phyloP scores from a whole-genome alignment of 2,113 vertebrate species.

The Sturnira hondurensis region DNA sequence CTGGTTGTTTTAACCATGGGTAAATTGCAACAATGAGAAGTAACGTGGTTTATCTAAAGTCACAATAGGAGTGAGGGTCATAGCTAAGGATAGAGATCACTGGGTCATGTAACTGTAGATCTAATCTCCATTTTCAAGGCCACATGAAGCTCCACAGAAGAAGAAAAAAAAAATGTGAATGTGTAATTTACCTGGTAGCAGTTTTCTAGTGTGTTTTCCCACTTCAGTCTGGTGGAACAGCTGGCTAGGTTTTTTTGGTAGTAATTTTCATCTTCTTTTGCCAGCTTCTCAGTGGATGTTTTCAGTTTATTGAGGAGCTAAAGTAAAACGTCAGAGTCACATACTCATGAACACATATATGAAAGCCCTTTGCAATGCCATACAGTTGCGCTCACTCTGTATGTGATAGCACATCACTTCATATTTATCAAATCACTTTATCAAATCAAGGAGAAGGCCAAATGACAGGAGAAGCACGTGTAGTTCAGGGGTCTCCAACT shows the following conservation, averaged over 20 bases:
- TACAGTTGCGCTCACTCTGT: background rate
- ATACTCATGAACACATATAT: background rate
- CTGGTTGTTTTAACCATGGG: background rate
- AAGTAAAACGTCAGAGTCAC: slow-evolving; percentile 40
- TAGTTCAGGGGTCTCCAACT: background rate
- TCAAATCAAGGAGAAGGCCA: background rate
- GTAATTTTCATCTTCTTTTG: slow-evolving; percentile 88
- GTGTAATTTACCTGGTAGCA: slow-evolving; percentile 84
- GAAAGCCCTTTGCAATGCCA: background rate
- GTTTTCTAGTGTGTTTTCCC: slow-evolving; percentile 88
- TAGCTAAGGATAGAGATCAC: background rate
- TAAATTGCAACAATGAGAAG: background rate
- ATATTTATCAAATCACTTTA: background rate
- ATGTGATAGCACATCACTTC: background rate
- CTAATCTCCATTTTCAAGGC: background rate
- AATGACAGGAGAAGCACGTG: background rate
- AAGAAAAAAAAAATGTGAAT: background rate
- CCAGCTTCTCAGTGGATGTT: slow-evolving; percentile 87
- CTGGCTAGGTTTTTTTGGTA: slow-evolving; percentile 88
- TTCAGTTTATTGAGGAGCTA: slow-evolving; percentile 90
- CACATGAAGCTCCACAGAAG: background rate
- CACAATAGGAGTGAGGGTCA: background rate
- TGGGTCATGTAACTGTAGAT: background rate
- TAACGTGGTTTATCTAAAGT: background rate
- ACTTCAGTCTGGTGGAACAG: slow-evolving; percentile 87